Percentiles rank a stretch among this genome's conserved stretches.
phyloP scores from a whole-genome alignment of 2,888 invertebrate species.

The Lepeophtheirus nordmannii region DNA sequence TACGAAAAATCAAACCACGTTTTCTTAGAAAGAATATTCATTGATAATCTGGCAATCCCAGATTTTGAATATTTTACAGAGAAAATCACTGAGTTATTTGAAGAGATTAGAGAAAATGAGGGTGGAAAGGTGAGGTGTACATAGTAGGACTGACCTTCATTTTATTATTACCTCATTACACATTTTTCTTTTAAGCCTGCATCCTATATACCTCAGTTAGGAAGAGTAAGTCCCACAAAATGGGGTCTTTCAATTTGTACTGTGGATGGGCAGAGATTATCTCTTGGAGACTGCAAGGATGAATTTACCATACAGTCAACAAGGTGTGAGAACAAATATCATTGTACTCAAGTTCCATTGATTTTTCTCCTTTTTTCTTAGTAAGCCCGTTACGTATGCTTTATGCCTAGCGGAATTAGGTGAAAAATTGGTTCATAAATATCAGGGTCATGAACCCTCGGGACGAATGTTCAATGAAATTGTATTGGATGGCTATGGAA shows the following conservation, averaged over 20 bases:
- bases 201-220: slow-evolving; percentile 11
- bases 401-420: slow-evolving; percentile 35
- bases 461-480: slow-evolving; percentile 35
- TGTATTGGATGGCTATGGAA: slow-evolving; percentile 33
- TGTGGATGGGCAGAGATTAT: slow-evolving; percentile 36
- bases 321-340: slow-evolving; percentile 2
- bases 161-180: neutral
- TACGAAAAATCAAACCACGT: neutral
- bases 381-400: slow-evolving; percentile 37
- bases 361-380: slow-evolving; percentile 27
- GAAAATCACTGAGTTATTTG: slow-evolving; percentile 9
- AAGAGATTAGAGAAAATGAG: slow-evolving; percentile 6
- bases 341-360: neutral
- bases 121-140: slow-evolving; percentile 1
- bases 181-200: too few species aligned
- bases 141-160: neutral
- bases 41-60: slow-evolving; percentile 20
- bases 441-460: slow-evolving; percentile 38
- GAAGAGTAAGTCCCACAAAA: slow-evolving; percentile 28
- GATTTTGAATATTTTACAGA: slow-evolving; percentile 19
- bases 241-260: slow-evolving; percentile 36
- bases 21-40: slow-evolving; percentile 15
- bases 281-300: slow-evolving; percentile 33
- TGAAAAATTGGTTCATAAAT: slow-evolving; percentile 35
- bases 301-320: slow-evolving; percentile 36